A percentile compares a stretch with the other conserved stretches of the same genome.
Evolutionary conservation across 2,113 vertebrate species (phyloP).

Genomic region (Panthera leo): DNA sequence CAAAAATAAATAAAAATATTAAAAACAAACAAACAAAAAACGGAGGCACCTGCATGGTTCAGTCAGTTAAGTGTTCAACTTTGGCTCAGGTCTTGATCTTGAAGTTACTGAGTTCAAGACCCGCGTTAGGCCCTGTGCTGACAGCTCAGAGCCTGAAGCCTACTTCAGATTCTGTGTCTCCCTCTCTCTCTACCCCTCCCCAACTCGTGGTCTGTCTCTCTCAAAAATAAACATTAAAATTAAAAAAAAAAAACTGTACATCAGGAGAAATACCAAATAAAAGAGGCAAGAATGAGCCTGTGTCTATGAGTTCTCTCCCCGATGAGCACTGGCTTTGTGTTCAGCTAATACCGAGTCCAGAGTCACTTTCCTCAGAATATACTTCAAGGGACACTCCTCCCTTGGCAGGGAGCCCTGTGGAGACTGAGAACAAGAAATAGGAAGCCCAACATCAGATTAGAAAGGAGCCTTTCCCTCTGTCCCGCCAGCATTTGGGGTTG

Average conservation of each 20-base stretch:
- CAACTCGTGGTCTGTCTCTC: too few relatives aligned
- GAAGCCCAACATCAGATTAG: background rate
- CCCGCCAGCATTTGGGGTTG: background rate
- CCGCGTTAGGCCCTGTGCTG: too few relatives aligned
- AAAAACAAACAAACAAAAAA: too few relatives aligned
- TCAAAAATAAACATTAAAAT: too few relatives aligned
- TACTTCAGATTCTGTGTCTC: too few relatives aligned
- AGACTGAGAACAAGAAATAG: background rate
- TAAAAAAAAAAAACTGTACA: background rate
- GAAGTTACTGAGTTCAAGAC: too few relatives aligned
- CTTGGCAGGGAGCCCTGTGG: background rate
- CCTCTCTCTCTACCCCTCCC: too few relatives aligned
- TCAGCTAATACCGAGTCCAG: background rate
- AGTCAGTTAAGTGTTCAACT: too few relatives aligned
- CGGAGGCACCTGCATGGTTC: too few relatives aligned
- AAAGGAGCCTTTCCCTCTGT: background rate
- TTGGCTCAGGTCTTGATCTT: too few relatives aligned
- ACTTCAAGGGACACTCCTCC: background rate
- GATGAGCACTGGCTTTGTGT: background rate
- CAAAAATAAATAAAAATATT: too few relatives aligned
- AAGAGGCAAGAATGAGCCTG: background rate
- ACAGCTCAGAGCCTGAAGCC: too few relatives aligned
- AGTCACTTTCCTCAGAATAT: background rate
- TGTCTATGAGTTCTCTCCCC: background rate
- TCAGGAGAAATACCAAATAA: background rate